phyloP scores from a whole-genome alignment of 2,888 invertebrate species.

The Agapetus fuscipes region DNA sequence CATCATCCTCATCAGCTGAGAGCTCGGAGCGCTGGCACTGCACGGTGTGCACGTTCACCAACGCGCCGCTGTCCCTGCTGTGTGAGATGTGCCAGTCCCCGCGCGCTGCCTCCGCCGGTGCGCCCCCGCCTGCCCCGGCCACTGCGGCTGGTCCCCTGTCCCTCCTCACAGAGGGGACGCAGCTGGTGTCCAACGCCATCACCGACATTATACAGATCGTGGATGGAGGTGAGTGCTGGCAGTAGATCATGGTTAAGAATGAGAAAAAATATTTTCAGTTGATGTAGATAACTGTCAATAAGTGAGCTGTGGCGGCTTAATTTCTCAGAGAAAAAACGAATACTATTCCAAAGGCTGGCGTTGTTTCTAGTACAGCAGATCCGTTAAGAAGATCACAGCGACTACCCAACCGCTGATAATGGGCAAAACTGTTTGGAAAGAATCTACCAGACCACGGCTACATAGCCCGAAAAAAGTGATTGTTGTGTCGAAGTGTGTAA shows the following conservation, averaged over 20 bases:
- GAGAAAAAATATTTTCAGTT: too few species aligned
- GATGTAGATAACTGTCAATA: too few species aligned
- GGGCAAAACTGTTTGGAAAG: too few species aligned
- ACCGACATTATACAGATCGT: slow-evolving; percentile 15
- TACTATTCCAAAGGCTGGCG: too few species aligned
- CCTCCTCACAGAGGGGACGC: slow-evolving; percentile 21
- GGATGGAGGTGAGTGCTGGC: slow-evolving; percentile 14
- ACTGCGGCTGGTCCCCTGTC: slow-evolving; percentile 18
- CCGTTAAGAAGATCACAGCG: too few species aligned
- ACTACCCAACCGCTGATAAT: too few species aligned
- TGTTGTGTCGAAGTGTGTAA: too few species aligned
- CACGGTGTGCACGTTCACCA: slow-evolving; percentile 72
- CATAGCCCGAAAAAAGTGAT: too few species aligned
- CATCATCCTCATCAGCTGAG: slow-evolving; percentile 2
- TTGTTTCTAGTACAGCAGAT: too few species aligned
- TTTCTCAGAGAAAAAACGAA: too few species aligned
- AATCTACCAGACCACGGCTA: too few species aligned
- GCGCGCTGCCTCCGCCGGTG: slow-evolving; percentile 26
- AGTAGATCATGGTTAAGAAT: slow-evolving; percentile 2
- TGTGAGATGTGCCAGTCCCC: slow-evolving; percentile 73
- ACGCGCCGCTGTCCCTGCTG: slow-evolving; percentile 43
- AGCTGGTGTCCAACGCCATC: slow-evolving; percentile 32
- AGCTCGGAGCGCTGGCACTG: slow-evolving; percentile 53
- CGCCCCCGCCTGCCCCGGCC: slow-evolving; percentile 28
- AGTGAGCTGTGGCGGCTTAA: too few species aligned